Percentiles rank a stretch among this genome's conserved stretches.
These are phyloP conservation scores for Malurus splendens DNA, from an alignment of 2,797 vertebrate species.

Conservation along the genomic window DNA sequence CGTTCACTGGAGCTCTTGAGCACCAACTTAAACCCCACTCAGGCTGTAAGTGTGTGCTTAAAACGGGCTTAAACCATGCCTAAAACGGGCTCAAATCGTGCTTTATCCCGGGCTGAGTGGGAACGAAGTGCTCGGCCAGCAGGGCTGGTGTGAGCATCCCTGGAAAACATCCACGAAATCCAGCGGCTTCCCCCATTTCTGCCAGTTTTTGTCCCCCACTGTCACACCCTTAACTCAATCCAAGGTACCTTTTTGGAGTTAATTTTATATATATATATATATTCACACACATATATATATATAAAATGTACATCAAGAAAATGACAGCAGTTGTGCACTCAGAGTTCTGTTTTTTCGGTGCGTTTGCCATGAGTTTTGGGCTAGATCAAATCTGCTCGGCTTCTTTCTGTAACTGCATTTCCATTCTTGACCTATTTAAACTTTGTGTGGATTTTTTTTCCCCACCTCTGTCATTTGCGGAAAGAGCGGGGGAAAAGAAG, in stretches of 20 bases:
- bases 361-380: constrained; percentile 15
- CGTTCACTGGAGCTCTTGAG: neutral
- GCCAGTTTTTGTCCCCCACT: neutral
- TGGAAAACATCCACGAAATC: neutral
- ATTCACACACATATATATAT: neutral
- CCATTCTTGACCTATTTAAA: neutral
- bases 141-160: neutral
- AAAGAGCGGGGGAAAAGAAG: neutral
- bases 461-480: neutral
- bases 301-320: too few relatives aligned
- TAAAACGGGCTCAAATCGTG: neutral
- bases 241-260: constrained; percentile 36
- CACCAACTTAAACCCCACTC: neutral
- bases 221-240: constrained; percentile 34
- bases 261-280: neutral
- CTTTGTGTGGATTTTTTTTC: neutral
- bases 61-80: neutral
- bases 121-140: neutral
- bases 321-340: neutral
- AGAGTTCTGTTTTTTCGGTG: neutral
- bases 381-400: constrained; percentile 47
- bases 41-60: neutral
- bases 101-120: neutral
- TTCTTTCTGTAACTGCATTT: neutral
- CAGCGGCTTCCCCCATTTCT: neutral